These are phyloP conservation scores for Carduelis carduelis DNA, from an alignment of 2,797 vertebrate genomes.

Conservation along the genomic window DNA sequence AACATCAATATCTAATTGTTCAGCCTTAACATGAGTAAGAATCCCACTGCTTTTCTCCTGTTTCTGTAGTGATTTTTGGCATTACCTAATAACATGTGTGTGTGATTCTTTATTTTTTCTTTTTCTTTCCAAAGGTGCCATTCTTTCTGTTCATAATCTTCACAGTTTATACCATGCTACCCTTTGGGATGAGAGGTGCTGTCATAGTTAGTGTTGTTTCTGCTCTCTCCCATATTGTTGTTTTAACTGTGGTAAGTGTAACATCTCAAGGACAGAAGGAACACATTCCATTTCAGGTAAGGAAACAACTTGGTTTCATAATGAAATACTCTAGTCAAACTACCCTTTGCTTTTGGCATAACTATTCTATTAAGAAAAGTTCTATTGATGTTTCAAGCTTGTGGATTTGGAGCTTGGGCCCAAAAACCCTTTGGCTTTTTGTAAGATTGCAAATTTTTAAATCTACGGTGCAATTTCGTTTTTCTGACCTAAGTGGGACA, in stretches of 20 bases:
- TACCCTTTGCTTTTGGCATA: not conserved
- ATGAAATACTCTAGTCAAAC: not conserved
- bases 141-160: conserved; percentile 96
- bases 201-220: conserved; percentile 81
- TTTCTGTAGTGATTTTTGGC: not conserved
- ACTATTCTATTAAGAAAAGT: not conserved
- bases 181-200: conserved; percentile 86
- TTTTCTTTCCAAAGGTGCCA: conserved; percentile 80
- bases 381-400: not conserved
- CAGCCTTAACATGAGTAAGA: not conserved
- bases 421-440: not conserved
- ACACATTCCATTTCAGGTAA: conserved; percentile 67
- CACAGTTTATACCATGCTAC: conserved; percentile 92
- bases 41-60: not conserved
- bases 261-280: not conserved
- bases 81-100: not conserved
- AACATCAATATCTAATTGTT: not conserved
- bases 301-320: conserved; percentile 44
- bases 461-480: not conserved
- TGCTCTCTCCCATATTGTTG: conserved; percentile 86
- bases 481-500: not conserved
- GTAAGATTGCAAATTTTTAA: not conserved
- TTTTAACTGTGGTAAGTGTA: conserved; percentile 69
- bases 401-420: not conserved
- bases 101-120: not conserved